A percentile compares a stretch with the other conserved stretches of the same genome.
Conservation (phyloP, 2,888 invertebrate genomes). For the Plusia festucae region DNA sequence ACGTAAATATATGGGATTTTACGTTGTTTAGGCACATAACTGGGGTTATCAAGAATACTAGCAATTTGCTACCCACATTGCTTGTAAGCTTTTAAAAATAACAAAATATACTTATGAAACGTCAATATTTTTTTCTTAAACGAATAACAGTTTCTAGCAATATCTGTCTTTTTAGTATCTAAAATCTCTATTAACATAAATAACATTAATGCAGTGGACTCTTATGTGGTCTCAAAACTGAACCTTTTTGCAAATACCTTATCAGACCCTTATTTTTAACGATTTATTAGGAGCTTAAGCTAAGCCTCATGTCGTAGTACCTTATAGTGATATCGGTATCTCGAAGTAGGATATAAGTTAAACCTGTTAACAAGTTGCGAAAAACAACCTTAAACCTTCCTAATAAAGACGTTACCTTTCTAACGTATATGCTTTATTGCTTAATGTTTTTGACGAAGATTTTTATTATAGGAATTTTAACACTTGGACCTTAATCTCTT, state of each 20-base stretch:
- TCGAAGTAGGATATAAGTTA: background rate
- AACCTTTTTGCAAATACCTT: background rate
- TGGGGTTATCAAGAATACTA: no score
- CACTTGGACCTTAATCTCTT: background rate
- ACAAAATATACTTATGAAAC: no score
- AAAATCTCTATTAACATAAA: background rate
- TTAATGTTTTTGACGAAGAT: background rate
- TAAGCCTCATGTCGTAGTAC: background rate
- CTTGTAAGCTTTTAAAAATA: no score
- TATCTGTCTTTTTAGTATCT: no score
- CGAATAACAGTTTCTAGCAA: no score
- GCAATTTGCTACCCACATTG: no score
- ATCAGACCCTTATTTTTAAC: conserved; percentile 1
- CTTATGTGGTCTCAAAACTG: background rate
- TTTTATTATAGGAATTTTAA: no score
- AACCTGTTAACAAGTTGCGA: background rate
- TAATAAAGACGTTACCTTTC: background rate
- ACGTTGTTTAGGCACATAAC: no score
- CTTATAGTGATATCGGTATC: background rate
- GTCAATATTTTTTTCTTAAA: no score
- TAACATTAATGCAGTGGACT: background rate
- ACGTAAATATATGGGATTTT: no score
- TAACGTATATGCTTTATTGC: no score
- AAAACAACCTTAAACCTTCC: background rate
- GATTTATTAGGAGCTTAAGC: conserved; percentile 1